A percentile compares a stretch with the other conserved stretches of the same genome.
phyloP scores from a whole-genome alignment of 2,113 vertebrate genomes.

The zebrafish (Danio rerio) region DNA sequence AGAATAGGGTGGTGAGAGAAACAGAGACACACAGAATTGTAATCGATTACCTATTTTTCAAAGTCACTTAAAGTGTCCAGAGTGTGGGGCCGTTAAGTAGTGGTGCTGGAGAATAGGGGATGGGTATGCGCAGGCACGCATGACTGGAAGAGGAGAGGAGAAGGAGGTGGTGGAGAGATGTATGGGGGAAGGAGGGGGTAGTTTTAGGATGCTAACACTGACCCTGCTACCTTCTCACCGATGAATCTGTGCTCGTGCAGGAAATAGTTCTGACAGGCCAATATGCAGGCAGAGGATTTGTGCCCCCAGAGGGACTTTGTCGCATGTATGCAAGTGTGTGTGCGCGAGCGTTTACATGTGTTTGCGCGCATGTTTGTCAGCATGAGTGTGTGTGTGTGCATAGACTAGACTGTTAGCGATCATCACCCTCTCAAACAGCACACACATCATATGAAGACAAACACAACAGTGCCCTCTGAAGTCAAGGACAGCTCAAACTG shows the following conservation, averaged over 20 bases:
- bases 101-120: slow-evolving; percentile 71
- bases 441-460: slow-evolving; percentile 69
- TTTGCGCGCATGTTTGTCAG: slow-evolving; percentile 29
- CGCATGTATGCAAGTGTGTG: slow-evolving; percentile 19
- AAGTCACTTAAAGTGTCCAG: slow-evolving; percentile 90
- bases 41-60: slow-evolving; percentile 96
- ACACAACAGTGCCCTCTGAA: slow-evolving; percentile 72
- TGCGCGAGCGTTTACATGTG: slow-evolving; percentile 31
- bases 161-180: slow-evolving; percentile 36
- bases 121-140: slow-evolving; percentile 87
- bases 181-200: slow-evolving; percentile 55
- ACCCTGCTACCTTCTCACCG: slow-evolving; percentile 81
- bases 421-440: slow-evolving; percentile 68
- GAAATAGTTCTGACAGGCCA: slow-evolving; percentile 86
- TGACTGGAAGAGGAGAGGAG: slow-evolving; percentile 59
- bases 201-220: slow-evolving; percentile 72
- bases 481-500: slow-evolving; percentile 71
- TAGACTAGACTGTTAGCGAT: slow-evolving; percentile 64
- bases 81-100: slow-evolving; percentile 81
- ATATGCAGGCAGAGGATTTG: slow-evolving; percentile 80
- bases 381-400: slow-evolving; percentile 12
- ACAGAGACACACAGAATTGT: slow-evolving; percentile 81
- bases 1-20: slow-evolving; percentile 69
- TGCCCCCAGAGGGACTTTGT: slow-evolving; percentile 61
- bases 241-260: slow-evolving; percentile 85